Evolutionary conservation across 2,888 invertebrate genomes (phyloP), one percentile per base, ranked within the genome.

Genomic region (Dastarcus helophoroides): DNA sequence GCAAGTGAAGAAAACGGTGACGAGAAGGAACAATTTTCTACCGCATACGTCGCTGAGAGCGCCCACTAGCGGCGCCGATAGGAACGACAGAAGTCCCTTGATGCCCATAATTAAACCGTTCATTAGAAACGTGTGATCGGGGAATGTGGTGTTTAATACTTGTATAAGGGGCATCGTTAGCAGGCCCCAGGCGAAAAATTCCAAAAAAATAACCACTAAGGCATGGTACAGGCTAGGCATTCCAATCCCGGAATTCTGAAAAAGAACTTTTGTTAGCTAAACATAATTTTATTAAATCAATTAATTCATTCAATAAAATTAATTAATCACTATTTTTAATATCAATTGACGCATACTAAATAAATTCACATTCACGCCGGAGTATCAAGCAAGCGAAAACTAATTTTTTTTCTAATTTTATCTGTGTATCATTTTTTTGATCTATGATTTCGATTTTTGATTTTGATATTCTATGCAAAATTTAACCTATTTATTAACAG

Each of bases 141-240:
- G 97, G 68, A 98, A 98, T 36, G 97, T 97, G 51, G 83, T 85
- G 64, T 97, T 95, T 45, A 99, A 71, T 61, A 81, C 81, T 44
- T 73, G 68, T 59, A 98, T 98, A 55, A 97, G 86, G 36, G 98
- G 97, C 76, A 94, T 90, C 41, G 97, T 98, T 43, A 98, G 75
- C 45, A 98, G 73, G 31, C 98, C 98, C 97, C 98, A 98, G 46
- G 97, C 93, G 68, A 98, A 99, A 68, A 97, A 99, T 69, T 99
- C 98, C 65, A 98, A 71, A 71, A 99, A 98, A 66, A 99, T 98
- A 55, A 98, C 93, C 58, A 98, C 84, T 61, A 98, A 69, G 40
- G 98, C 98, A 77, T 99, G 98, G 66, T 91, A 93, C 41, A 99
- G 84, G 59, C 90, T 91, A 41, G 98, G 93, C 62, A 85, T 83